Conservation (phyloP, 2,113 vertebrate species). For the Indri indri region DNA sequence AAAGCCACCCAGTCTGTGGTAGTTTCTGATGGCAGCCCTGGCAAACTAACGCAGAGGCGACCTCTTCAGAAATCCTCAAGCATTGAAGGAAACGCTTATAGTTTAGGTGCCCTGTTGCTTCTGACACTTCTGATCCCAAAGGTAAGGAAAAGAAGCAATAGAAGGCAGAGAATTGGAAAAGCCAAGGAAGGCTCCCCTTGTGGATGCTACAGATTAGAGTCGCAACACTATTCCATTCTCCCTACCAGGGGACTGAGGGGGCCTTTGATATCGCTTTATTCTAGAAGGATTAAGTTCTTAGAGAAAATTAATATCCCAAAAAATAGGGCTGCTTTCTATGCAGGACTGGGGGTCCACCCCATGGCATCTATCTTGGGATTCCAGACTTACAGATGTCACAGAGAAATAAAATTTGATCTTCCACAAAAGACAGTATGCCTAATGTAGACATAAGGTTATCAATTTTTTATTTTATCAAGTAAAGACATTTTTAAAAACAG, state of each 20-base stretch:
- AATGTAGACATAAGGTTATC: background rate
- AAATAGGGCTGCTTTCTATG: background rate
- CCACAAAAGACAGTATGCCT: background rate
- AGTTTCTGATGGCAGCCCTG: background rate
- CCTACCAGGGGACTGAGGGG: background rate
- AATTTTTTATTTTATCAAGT: conserved; percentile 2
- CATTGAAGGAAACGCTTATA: background rate
- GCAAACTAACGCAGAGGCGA: background rate
- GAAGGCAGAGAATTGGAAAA: background rate
- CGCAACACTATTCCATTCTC: background rate
- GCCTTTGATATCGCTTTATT: background rate
- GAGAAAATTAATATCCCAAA: background rate
- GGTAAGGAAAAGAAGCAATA: background rate
- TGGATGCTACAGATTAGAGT: background rate
- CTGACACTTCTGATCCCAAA: background rate
- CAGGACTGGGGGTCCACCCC: background rate
- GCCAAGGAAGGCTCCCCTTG: background rate
- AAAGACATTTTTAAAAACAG: background rate
- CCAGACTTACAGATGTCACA: background rate
- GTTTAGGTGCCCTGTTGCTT: rapidly evolving
- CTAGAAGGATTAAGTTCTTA: background rate
- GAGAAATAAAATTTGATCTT: background rate
- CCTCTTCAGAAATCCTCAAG: background rate
- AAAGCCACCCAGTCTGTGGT: background rate
- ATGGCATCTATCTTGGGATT: background rate